These are phyloP conservation scores for Eurystomus gularis DNA, from an alignment of 2,113 vertebrate species.

Conservation along the genomic window DNA sequence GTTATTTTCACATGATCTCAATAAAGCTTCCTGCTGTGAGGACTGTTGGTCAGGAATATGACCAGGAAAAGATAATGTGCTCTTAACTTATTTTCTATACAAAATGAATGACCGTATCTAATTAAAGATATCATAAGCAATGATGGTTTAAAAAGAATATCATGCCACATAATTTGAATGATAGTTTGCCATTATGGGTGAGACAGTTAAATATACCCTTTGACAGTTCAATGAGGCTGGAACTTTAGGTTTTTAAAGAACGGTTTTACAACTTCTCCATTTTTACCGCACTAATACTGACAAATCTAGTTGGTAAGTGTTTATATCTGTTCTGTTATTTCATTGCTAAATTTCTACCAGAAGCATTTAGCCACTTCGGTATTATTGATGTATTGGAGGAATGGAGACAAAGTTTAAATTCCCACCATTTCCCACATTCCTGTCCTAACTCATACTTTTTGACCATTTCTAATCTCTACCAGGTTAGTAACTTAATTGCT, in stretches of 20 bases:
- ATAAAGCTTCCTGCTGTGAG: background rate
- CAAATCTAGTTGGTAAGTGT: background rate
- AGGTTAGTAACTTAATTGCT: background rate
- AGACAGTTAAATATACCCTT: background rate
- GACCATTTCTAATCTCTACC: background rate
- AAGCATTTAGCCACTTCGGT: background rate
- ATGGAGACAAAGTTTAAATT: background rate
- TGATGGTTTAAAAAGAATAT: background rate
- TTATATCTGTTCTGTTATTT: background rate
- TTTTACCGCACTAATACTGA: background rate
- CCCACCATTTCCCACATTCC: background rate
- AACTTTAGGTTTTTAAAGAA: background rate
- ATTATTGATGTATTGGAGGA: background rate
- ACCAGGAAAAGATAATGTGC: background rate
- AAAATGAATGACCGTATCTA: background rate
- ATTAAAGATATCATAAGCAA: background rate
- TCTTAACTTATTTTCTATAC: background rate
- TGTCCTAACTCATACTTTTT: background rate
- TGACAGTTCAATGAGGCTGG: background rate
- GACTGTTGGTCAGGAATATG: background rate
- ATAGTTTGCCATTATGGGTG: background rate
- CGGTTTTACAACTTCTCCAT: background rate
- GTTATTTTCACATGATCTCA: constrained; percentile 4
- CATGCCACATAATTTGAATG: background rate
- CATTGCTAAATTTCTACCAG: background rate